These are phyloP conservation scores for Charaxes varanes DNA, from an alignment of 1,140 invertebrate species.

Conservation along the genomic window DNA sequence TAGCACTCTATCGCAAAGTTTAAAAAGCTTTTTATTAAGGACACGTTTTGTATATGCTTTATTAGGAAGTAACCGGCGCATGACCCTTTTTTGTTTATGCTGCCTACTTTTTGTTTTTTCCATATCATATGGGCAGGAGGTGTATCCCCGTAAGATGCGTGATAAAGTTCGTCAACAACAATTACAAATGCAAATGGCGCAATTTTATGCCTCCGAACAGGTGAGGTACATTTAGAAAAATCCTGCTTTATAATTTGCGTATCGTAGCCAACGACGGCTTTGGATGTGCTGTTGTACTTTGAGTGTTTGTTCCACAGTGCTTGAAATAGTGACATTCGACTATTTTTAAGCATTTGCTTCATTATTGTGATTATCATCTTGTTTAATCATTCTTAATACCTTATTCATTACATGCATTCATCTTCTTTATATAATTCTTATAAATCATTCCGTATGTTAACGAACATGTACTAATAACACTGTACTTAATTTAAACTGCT, in stretches of 20 bases:
- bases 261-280: slow-evolving; percentile 55
- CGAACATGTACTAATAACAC: too few relatives aligned
- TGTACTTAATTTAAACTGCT: too few relatives aligned
- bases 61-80: slow-evolving; percentile 55
- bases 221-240: slow-evolving; percentile 65
- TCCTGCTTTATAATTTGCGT: slow-evolving; percentile 48
- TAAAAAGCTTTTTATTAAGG: slow-evolving; percentile 37
- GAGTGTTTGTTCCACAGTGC: slow-evolving; percentile 38
- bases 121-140: slow-evolving; percentile 77
- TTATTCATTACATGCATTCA: too few relatives aligned
- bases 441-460: too few relatives aligned
- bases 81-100: slow-evolving; percentile 68
- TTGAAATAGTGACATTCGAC: slow-evolving; percentile 34
- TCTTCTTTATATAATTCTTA: too few relatives aligned
- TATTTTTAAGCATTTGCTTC: slow-evolving; percentile 35
- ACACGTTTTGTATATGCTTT: slow-evolving; percentile 45
- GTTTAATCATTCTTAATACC: too few relatives aligned
- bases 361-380: too few relatives aligned
- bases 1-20: slow-evolving; percentile 37
- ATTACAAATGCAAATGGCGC: slow-evolving; percentile 72
- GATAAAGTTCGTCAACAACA: slow-evolving; percentile 78
- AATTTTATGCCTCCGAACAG: slow-evolving; percentile 72
- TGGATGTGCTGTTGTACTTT: slow-evolving; percentile 69
- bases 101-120: slow-evolving; percentile 73
- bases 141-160: slow-evolving; percentile 82